Evolutionary conservation across 2,888 invertebrate genomes (phyloP).

Genomic region (Erebia palarica): DNA sequence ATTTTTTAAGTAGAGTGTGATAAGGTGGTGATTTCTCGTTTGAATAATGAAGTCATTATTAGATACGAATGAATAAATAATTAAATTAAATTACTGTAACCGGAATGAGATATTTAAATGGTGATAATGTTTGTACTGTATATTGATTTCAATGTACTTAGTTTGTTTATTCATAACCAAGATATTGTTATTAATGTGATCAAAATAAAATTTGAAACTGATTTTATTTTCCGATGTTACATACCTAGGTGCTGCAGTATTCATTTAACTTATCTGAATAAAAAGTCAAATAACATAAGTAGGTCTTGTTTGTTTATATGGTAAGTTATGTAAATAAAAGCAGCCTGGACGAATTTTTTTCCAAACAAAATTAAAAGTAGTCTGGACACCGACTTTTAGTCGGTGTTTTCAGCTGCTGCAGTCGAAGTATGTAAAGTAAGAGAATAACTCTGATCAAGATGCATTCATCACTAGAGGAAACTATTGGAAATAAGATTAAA

Average conservation of each 20-base stretch:
- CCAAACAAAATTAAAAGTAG: too few species aligned
- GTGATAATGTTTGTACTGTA: slow-evolving; percentile 26
- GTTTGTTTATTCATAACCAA: slow-evolving; percentile 11
- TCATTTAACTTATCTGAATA: neutral
- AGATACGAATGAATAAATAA: slow-evolving; percentile 40
- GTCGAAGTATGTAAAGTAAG: too few species aligned
- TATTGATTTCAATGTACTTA: slow-evolving; percentile 29
- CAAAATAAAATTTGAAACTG: slow-evolving; percentile 5
- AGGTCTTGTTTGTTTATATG: too few species aligned
- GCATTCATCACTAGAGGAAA: neutral
- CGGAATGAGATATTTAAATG: slow-evolving; percentile 34
- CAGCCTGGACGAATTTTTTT: too few species aligned
- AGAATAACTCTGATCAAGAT: too few species aligned
- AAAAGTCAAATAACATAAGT: neutral
- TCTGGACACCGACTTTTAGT: too few species aligned
- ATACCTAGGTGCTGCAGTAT: too few species aligned
- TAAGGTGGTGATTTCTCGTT: slow-evolving; percentile 39
- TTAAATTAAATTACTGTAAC: slow-evolving; percentile 41
- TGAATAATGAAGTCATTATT: slow-evolving; percentile 41
- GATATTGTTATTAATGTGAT: slow-evolving; percentile 6
- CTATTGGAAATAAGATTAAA: neutral
- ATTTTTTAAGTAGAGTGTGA: slow-evolving; percentile 50
- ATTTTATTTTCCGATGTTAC: neutral
- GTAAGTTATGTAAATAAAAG: too few species aligned
- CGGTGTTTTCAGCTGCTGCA: too few species aligned